Conservation (phyloP, 2,888 invertebrate species). For the Tipula unca region DNA sequence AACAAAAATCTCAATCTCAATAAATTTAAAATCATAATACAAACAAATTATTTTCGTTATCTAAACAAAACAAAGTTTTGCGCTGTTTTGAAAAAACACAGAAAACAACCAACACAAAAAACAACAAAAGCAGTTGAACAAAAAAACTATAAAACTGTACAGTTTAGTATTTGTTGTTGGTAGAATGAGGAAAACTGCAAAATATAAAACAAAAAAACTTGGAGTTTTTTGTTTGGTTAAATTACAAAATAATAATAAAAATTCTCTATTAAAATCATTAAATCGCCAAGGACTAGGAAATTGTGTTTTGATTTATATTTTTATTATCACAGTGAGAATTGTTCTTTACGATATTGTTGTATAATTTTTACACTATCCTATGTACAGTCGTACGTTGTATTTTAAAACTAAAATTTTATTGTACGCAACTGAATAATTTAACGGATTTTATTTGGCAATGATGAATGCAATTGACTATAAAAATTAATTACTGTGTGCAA, state of each 20-base stretch:
- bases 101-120: not conserved
- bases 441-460: not conserved
- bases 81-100: not conserved
- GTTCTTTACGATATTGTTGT: not conserved
- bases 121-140: not conserved
- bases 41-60: not conserved
- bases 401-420: not conserved
- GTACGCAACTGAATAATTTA: not conserved
- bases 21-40: not conserved
- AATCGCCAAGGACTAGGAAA: not conserved
- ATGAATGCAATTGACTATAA: not conserved
- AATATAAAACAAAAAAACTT: not conserved
- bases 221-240: not conserved
- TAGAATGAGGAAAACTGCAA: not conserved
- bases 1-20: not conserved
- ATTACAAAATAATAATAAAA: not conserved
- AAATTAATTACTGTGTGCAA: not conserved
- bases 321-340: not conserved
- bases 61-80: not conserved
- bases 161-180: not conserved
- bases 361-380: not conserved
- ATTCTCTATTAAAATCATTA: not conserved
- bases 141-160: not conserved
- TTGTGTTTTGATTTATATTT: conserved; percentile 14
- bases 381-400: not conserved